These are phyloP conservation scores for Hypercompe scribonia DNA, from an alignment of 2,888 invertebrate species.

Conservation along the genomic window DNA sequence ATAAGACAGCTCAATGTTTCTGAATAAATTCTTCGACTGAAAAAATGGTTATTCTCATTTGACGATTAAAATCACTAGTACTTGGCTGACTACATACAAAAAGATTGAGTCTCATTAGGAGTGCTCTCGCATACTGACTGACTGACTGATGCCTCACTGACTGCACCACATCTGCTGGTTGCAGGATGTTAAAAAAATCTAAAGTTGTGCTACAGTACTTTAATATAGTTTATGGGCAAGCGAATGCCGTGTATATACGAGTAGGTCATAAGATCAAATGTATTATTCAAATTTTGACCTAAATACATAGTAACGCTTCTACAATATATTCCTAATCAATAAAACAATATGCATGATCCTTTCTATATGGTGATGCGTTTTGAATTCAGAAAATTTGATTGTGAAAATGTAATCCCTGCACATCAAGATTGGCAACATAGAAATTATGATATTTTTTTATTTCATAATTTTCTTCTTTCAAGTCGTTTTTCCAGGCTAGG, in stretches of 20 bases:
- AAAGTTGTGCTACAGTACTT: conserved; percentile 12
- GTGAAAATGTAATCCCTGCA: background rate
- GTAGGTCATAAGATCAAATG: conserved; percentile 24
- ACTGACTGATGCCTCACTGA: no score
- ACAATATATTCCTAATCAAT: background rate
- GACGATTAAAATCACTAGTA: no score
- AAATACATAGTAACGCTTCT: conserved; percentile 9
- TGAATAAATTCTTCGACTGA: no score
- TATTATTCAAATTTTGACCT: conserved; percentile 28
- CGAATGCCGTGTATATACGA: conserved; percentile 20
- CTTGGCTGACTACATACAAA: no score
- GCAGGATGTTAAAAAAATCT: no score
- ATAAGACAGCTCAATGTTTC: no score
- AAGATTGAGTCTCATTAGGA: no score
- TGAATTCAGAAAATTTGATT: background rate
- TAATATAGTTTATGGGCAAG: conserved; percentile 25
- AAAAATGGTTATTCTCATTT: no score
- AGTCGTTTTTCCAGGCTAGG: no score
- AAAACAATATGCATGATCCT: background rate
- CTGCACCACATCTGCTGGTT: background rate
- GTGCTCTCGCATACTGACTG: no score
- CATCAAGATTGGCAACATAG: no score
- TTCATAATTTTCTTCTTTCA: background rate
- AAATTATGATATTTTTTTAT: no score
- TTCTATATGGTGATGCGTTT: background rate